Percentiles rank a stretch among this genome's conserved stretches.
Evolutionary conservation across 2,888 invertebrate species (phyloP).

Genomic region (Agrotis segetum): DNA sequence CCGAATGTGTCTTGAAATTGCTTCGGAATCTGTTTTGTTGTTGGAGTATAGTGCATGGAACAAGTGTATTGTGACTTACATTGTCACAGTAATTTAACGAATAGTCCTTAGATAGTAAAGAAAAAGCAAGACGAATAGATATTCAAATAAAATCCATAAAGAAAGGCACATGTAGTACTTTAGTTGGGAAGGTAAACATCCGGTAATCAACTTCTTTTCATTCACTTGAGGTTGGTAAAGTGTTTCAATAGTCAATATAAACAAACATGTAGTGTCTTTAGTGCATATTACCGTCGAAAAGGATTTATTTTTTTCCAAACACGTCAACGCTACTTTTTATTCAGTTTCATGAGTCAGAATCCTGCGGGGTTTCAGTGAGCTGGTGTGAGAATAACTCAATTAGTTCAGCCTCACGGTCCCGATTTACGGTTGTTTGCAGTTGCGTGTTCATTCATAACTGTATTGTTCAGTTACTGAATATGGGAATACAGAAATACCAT

Average conservation of each 20-base stretch:
- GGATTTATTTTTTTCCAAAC: not conserved
- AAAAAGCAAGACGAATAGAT: not conserved
- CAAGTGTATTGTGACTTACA: not conserved
- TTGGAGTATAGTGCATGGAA: not conserved
- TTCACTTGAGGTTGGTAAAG: not conserved
- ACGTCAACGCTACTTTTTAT: not conserved
- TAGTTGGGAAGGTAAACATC: not conserved
- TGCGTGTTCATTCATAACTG: not conserved
- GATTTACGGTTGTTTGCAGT: too few species aligned
- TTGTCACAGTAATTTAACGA: not conserved
- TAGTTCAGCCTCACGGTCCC: constrained; percentile 13
- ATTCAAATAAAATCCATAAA: not conserved
- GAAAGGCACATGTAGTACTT: not conserved
- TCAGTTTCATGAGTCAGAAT: not conserved
- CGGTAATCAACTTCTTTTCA: not conserved
- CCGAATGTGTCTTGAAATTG: not conserved
- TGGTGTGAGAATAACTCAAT: not conserved
- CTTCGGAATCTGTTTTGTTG: not conserved
- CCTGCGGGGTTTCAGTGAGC: not conserved
- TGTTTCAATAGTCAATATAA: not conserved
- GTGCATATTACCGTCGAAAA: not conserved
- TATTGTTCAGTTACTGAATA: not conserved
- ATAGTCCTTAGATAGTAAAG: not conserved
- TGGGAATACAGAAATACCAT: not conserved
- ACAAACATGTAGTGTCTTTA: not conserved